Evolutionary conservation across 2,888 invertebrate genomes (phyloP), one percentile per base, ranked within the genome.

Genomic region (Dolichomitus sp.): DNA sequence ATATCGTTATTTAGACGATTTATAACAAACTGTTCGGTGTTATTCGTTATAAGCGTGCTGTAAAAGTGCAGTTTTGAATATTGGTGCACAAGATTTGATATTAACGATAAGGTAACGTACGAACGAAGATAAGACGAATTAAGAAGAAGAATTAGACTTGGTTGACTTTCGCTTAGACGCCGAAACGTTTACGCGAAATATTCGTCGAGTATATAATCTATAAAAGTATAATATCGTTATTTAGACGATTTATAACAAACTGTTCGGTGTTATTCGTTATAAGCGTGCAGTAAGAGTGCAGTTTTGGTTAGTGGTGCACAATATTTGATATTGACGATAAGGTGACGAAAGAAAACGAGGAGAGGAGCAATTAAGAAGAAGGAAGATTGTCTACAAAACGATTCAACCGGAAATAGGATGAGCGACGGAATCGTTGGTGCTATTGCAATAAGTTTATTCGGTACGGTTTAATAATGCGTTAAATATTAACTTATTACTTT

Each of bases 351-450:
- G n/a, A 30, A 7, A 23, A 30, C 19, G 48, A 74, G 37, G 40
- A 54, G 42, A 70, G 19, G 40, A 37, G 11, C 63, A 69, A 52
- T 42, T 33, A 17, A 17, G 59, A 17, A 50, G 68, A 45, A 42
- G 14, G 17, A 27, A 45, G 40, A 50, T 54, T 30, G 14, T 52
- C 37, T 45, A 54, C 61, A 30, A n/a, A 9, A 68, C 68, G 52
- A 14, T 48, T 12, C 63, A 66, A 23, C 59, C n/a, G 48, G 52
- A 52, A 77, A 19, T 83, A 91, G 87, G 81, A 92, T 92, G 92
- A 92, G 90, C 91, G 91, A 92, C 91, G 92, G 92, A 74, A 92
- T 92, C 82, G 92, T 91, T 85, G 91, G 92, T 85, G 92, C 92
- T 40, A 92, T 92, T 84, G 91, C 92, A 84, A 92, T 92, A 86